Evolutionary conservation across 1,140 invertebrate species (phyloP).

Genomic region (Cydia strobilella): DNA sequence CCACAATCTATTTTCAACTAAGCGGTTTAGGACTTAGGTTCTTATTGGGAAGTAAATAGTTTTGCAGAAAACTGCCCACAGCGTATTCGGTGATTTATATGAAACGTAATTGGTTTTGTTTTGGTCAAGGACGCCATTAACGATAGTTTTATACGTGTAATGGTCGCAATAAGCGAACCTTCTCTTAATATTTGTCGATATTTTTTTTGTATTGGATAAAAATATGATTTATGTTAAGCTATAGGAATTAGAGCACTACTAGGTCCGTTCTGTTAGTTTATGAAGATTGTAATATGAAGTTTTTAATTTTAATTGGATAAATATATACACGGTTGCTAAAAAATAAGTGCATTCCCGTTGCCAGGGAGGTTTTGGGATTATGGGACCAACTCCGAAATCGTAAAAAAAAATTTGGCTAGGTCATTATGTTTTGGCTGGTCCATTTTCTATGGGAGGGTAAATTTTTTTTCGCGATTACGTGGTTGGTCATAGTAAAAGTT

Average conservation of each 20-base stretch:
- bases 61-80: slow-evolving; percentile 34
- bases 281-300: not conserved
- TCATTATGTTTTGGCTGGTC: no score
- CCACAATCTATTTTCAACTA: slow-evolving; percentile 7
- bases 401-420: no score
- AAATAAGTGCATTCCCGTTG: no score
- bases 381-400: no score
- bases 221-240: not conserved
- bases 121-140: slow-evolving; percentile 47
- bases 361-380: no score
- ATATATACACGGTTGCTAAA: no score
- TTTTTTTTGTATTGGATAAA: slow-evolving; percentile 24
- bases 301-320: no score
- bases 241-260: no score
- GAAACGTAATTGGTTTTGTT: slow-evolving; percentile 52
- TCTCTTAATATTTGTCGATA: slow-evolving; percentile 41
- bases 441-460: no score
- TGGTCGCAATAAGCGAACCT: slow-evolving; percentile 42
- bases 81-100: slow-evolving; percentile 46
- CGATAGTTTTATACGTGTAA: slow-evolving; percentile 48
- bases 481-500: no score
- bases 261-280: no score
- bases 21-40: not conserved
- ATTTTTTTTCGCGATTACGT: no score
- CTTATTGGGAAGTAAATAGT: not conserved